A percentile compares a stretch with the other conserved stretches of the same genome.
These are phyloP conservation scores for Electrona antarctica DNA, from an alignment of 2,113 vertebrate species.

Conservation along the genomic window DNA sequence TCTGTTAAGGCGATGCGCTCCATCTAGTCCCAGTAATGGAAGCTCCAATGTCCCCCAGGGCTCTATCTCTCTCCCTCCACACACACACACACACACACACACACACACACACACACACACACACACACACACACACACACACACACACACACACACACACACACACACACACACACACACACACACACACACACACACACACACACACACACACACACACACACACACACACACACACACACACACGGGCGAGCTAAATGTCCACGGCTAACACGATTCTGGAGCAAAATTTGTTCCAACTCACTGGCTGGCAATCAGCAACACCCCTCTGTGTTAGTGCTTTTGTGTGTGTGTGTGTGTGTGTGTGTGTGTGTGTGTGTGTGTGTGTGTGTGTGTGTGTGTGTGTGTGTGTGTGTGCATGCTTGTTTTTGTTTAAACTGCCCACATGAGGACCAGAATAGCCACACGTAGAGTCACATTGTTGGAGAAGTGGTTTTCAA, in stretches of 20 bases:
- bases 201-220: too few species aligned
- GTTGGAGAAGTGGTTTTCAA: too few species aligned
- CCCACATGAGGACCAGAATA: too few species aligned
- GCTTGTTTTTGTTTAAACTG: not conserved
- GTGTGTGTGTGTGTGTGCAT: constrained; percentile 18
- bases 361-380: constrained; percentile 11
- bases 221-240: too few species aligned
- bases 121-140: too few species aligned
- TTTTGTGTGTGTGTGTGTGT: not conserved
- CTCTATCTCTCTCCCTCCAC: not conserved
- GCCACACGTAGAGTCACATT: too few species aligned
- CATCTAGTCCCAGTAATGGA: constrained; percentile 27
- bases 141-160: too few species aligned
- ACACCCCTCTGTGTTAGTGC: not conserved
- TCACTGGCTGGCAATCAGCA: constrained; percentile 6
- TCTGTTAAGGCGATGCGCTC: constrained; percentile 29
- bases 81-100: too few species aligned
- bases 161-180: too few species aligned
- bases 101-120: too few species aligned
- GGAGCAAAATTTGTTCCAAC: constrained; percentile 31
- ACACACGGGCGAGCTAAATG: not conserved
- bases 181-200: too few species aligned
- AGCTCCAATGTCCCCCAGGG: constrained; percentile 14
- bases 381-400: not conserved
- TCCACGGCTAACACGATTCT: constrained; percentile 17